Base-by-base conservation (phyloP, 2,113 vertebrate genomes). In the Hyperoodon ampullatus region DNA sequence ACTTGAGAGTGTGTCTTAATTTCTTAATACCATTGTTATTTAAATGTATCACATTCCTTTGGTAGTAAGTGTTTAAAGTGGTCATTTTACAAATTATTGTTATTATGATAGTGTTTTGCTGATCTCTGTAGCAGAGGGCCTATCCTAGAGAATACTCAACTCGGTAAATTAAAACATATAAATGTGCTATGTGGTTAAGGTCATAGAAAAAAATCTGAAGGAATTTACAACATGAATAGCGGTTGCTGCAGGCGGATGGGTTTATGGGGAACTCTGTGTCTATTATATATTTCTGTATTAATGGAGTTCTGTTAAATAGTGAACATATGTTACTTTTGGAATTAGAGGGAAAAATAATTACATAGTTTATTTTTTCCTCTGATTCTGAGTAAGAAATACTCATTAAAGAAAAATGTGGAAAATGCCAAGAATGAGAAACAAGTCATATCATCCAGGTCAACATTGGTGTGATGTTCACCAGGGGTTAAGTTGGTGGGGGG, bases 261-360 rank as follows among this genome's bases (percentile, higher is more conserved):
- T 39, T 44, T 80, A n/a, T 44, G 30, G 74, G 84, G 77, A 30
- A 55, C 75, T 93, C 75, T 15, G 39, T 94, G 77, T 90, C 83
- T 85, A 7, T 53, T 77, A 39, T 19, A 90, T 90, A 72, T 82
- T 94, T 97, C 47, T 87, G 39, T 95, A 85, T 88, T 97, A 93
- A 90, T 92, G 83, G 58, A 35, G n/a, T 42, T 58, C 93, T 72
- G 18, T 50, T 50, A 28, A 85, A 83, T 95, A 50, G 74, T 90
- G 44, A 97, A 82, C 96, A 90, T 96, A 91, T 92, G 92, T 92
- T 96, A 66, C 78, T 94, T 96, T 97, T 44, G 63, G 58, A 96
- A 89, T 94, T 50, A 33, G 80, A 87, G 78, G 85, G 53, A 82
- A 95, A 86, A 89, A 87, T 95, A 95, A 95, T 95, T 92, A 58